phyloP scores from a whole-genome alignment of 2,888 invertebrate species.

The Tenthredo livida region DNA sequence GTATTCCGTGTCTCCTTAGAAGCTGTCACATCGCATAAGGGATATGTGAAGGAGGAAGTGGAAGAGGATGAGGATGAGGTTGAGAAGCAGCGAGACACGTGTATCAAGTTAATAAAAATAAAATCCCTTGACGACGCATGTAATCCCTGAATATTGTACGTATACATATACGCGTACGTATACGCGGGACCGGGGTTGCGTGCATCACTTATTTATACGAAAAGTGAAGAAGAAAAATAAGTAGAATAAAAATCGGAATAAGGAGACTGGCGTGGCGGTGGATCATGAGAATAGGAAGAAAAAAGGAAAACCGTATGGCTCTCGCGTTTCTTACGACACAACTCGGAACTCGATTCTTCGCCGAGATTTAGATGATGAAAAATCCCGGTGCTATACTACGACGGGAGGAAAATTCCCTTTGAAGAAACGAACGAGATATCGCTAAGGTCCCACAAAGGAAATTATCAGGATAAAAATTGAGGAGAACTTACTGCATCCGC shows the following conservation, averaged over 20 bases:
- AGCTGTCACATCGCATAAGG: conserved; percentile 32
- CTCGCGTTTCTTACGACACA: background rate
- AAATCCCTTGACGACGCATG: conserved; percentile 42
- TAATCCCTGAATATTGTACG: conserved; percentile 45
- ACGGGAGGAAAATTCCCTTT: background rate
- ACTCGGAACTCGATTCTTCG: conserved; percentile 22
- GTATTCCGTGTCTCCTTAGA: conserved; percentile 50
- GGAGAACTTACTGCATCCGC: conserved; percentile 58
- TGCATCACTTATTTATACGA: conserved; percentile 24
- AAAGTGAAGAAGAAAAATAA: background rate
- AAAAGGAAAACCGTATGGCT: background rate
- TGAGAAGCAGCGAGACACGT: background rate
- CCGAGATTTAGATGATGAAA: conserved; percentile 34
- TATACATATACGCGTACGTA: background rate
- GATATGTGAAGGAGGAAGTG: background rate
- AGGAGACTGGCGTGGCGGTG: background rate
- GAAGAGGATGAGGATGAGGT: background rate
- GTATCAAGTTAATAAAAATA: conserved; percentile 47
- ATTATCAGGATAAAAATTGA: background rate
- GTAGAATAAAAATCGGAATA: background rate
- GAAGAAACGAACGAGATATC: conserved; percentile 17
- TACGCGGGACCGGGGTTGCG: conserved; percentile 5
- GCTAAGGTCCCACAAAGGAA: conserved; percentile 14
- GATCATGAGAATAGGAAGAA: background rate
- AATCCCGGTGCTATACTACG: background rate